Evolutionary conservation across 2,797 vertebrate genomes (phyloP).

Genomic region (Rousettus madagascariensis): DNA sequence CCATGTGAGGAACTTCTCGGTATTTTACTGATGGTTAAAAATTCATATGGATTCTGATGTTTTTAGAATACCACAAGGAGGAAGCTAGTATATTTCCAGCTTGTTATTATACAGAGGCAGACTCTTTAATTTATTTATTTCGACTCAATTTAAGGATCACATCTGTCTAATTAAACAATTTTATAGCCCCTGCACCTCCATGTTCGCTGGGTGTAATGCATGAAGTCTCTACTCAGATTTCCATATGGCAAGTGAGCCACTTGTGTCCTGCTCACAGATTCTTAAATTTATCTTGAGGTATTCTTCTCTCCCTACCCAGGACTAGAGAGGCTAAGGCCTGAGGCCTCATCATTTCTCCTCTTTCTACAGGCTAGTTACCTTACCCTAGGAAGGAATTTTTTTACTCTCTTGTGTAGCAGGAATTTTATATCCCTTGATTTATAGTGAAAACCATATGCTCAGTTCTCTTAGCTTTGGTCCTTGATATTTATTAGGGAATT

Average conservation of each 20-base stretch:
- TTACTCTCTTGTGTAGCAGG: neutral
- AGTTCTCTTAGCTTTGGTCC: neutral
- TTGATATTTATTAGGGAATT: neutral
- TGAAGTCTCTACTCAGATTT: neutral
- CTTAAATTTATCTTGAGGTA: neutral
- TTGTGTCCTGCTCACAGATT: neutral
- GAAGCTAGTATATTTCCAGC: neutral
- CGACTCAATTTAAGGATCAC: neutral
- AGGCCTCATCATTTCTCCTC: neutral
- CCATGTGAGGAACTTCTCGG: neutral
- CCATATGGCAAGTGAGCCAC: neutral
- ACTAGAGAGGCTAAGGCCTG: neutral
- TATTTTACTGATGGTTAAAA: neutral
- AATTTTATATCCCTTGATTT: neutral
- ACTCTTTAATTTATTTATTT: neutral
- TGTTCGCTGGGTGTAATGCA: neutral
- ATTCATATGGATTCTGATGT: neutral
- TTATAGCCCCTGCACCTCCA: neutral
- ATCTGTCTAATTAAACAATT: neutral
- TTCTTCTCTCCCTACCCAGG: neutral
- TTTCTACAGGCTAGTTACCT: neutral
- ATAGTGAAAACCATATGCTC: neutral
- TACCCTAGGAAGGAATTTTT: neutral
- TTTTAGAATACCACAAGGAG: neutral
- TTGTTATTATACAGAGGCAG: neutral